Conservation (phyloP, 35 echinoderm and acorn worm genomes). For the Apostichopus parvimensis region DNA sequence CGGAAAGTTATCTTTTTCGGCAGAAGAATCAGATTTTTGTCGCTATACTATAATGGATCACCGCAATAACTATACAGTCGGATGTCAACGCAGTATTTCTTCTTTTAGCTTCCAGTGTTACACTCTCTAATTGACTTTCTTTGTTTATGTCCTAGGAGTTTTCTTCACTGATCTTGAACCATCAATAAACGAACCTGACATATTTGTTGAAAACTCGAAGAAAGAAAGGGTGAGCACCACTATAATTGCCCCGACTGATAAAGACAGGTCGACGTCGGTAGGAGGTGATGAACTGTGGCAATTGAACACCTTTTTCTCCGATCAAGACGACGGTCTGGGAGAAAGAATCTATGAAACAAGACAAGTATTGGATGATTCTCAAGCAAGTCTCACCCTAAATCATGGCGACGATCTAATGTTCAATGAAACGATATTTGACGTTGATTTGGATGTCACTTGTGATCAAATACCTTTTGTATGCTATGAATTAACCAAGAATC, state of each 20-base stretch:
- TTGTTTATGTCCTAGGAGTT: conserved; percentile 14
- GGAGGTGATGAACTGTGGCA: conserved; percentile 21
- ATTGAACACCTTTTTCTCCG: conserved; percentile 19
- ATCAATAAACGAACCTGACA: background rate
- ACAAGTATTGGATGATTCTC: background rate
- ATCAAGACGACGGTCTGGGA: background rate
- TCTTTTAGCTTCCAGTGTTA: background rate
- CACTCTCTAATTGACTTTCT: background rate
- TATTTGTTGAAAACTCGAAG: background rate
- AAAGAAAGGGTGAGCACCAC: background rate
- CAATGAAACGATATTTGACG: background rate
- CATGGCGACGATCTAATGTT: background rate
- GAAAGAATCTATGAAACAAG: background rate
- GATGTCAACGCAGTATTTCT: background rate
- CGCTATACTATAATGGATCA: background rate
- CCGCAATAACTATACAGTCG: background rate
- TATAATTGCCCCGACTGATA: conserved; percentile 21
- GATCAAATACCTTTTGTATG: conserved; percentile 42
- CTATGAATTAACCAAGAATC: conserved; percentile 45
- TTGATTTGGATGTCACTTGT: conserved; percentile 35
- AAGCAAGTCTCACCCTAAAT: background rate
- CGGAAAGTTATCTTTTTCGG: no score
- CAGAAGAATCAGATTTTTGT: background rate
- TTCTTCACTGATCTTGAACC: conserved; percentile 22
- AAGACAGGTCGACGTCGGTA: conserved; percentile 14